Base-by-base conservation (phyloP, 2,888 invertebrate species). In the Prosopocoilus inquinatus region DNA sequence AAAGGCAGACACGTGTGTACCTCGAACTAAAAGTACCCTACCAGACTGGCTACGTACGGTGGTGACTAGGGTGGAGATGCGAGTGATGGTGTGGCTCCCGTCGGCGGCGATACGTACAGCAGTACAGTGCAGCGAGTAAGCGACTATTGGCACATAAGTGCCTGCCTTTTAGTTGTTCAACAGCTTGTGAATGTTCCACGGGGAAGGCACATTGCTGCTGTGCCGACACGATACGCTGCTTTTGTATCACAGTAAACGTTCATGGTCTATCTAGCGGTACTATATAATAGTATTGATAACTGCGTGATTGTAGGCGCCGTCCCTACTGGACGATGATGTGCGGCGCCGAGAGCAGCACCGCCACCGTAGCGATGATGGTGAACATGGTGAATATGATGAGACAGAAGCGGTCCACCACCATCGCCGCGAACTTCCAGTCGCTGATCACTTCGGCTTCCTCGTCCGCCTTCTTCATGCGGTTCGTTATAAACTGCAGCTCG, bases 391-490 rank as follows among this genome's bases (percentile, higher is more conserved):
- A 97, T 76, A 95, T 89, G 81, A 94, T 91, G 80, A 97, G 85
- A 81, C 96, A 96, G 81, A 96, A 90, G 82, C 91, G 89, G 82
- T 97, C 96, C 75, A 97, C 94, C 75, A 96, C 96, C 94, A 96
- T 95, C 64, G 96, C 96, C 55, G 96, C 96, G 77, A 96, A 97
- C 78, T 95, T 96, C 96, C 96, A 96, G 78, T 97, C 96, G 79
- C 91, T 94, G 70, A 94, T 94, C 65, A 93, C 84, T 75, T 96
- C 95, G 55, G 90, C 89, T 74, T 94, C 94, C 70, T 94, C 93
- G 74, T 97, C 96, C 53, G 94, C 90, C 77, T 94, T 93, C 77
- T 91, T 90, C 90, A 96, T 93, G 70, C 94, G 87, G 67, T 88
- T 87, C 38, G 96, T 96, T 75, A 97, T 95, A 81, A 94, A 95